Evolutionary conservation across 2,888 invertebrate genomes (phyloP), one percentile per base, ranked within the genome.

Genomic region (Himalopsyche japonica): DNA sequence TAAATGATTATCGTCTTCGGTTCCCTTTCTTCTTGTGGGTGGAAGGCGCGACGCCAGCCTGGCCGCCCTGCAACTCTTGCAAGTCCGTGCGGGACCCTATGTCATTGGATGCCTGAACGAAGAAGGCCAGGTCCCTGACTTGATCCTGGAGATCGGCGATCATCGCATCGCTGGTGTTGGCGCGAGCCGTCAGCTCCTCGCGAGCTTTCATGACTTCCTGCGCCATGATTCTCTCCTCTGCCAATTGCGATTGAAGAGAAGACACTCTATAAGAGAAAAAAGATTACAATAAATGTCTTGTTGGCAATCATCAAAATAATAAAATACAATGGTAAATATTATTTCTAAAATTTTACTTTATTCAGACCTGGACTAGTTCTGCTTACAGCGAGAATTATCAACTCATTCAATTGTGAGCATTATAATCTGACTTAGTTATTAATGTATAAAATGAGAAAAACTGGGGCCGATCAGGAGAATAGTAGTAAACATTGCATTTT

Each of bases 41-140:
- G 18, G 84, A 43, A 43, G 43, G 57, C 3, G 27, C 57, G 47
- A 81, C 64, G 12, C 32, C 81, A 20, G 82, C 83, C 49, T 85
- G 83, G 0, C 86, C 86, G 15, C 84, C 85, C 57, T 82, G 83
- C 24, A 87, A 76, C 49, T 90, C 89, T 83, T 89, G 88, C 47
- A 89, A 86, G 85, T 91, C 91, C 0, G 91, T 89, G 76, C 83
- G 76, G 12, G 89, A 89, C 32, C 90, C 89, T 86, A 91, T 90
- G 86, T 90, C 89, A 79, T 88, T 89, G 89, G 97, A 96, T 0
- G 98, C 98, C 88, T 98, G 97, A 88, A 99, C 94, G 90, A 96
- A 98, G 92, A 99, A 98, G 98, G 99, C 98, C 79, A 99, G 93
- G 93, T 99, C 99, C 48, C 97, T 94, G 10, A 99, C 93, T 92